Base-by-base conservation (phyloP, 1,140 invertebrate genomes). In the Danaus melanippus region DNA sequence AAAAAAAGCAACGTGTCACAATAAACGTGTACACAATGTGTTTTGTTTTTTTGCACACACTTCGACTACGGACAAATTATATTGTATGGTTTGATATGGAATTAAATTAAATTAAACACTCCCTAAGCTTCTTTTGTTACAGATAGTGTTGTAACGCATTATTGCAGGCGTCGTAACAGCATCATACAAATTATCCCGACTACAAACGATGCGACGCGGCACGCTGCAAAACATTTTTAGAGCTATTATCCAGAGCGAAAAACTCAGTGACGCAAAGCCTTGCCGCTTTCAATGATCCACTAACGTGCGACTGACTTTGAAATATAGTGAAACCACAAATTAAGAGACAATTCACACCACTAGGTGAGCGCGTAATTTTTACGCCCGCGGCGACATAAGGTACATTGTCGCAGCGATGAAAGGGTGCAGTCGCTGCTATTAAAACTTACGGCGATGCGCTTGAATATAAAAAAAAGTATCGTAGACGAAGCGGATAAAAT, bases 261-360 rank as follows among this genome's bases (percentile, higher is more conserved):
- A 69, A 69, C 58, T 61, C 60, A 58, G 53, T 56, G 62, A 64
- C 64, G 72, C 69, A 81, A 81, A 81, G 78, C 80, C 77, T 79
- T 80, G 67, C 69, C 66, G 69, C 64, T 65, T 71, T 75, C 74
- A 79, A 76, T 79, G 75, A 80, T 79, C 71, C 71, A 75, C 69
- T 76, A 69, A 67, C 62, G 68, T 56, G 64, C 64, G 68, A 62
- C 66, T 65, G 66, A 55, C 65, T 64, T 62, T 60, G 66, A 54
- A 57, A 68, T 65, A 62, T 60, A 65, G 61, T 62, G 62, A 66
- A 70, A 70, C 64, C 67, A 71, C 70, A 78, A 78, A 79, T 82
- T 80, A 76, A 81, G 70, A 71, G 71, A 82, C 75, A 81, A 80
- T 79, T 71, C 72, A 71, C 74, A 70, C 62, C 68, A 66, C 66